These are phyloP conservation scores for Holacanthella duospinosa DNA, from an alignment of 2,888 invertebrate species.

Conservation along the genomic window DNA sequence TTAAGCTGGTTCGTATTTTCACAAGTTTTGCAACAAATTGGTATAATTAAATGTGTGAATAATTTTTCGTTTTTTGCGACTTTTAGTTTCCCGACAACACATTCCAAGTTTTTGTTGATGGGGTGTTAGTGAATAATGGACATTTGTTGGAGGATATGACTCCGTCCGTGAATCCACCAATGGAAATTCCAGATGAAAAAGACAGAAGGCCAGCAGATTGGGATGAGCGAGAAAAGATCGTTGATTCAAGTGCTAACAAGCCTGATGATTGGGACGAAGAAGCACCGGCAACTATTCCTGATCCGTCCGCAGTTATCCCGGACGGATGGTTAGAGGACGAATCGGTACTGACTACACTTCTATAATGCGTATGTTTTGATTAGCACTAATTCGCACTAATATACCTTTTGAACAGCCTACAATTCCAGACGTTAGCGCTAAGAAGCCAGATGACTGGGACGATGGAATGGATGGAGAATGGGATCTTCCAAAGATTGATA, in stretches of 20 bases:
- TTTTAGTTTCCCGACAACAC: constrained; percentile 41
- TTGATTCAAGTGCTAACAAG: constrained; percentile 76
- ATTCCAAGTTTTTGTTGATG: constrained; percentile 33
- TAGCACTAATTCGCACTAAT: neutral
- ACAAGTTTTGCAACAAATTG: neutral
- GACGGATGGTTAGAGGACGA: constrained; percentile 90
- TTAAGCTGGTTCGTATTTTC: constrained; percentile 44
- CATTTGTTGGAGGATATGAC: constrained; percentile 77
- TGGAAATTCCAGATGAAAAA: constrained; percentile 82
- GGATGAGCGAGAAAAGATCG: constrained; percentile 91
- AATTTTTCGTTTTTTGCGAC: neutral
- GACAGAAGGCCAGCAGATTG: constrained; percentile 77
- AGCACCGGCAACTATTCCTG: constrained; percentile 79
- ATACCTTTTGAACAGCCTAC: constrained; percentile 11
- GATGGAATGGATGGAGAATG: constrained; percentile 97
- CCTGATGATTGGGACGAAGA: constrained; percentile 96
- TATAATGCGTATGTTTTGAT: too few species aligned
- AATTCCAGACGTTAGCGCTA: constrained; percentile 68
- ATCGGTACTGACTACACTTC: constrained; percentile 27
- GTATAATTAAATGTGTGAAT: too few species aligned
- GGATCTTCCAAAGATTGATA: constrained; percentile 88
- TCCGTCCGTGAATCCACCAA: constrained; percentile 89
- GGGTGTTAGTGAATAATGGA: constrained; percentile 59
- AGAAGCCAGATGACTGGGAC: constrained; percentile 90
- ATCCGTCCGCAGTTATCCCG: constrained; percentile 72